phyloP scores from a whole-genome alignment of 2,888 invertebrate species.

The Monochamus alternatus region DNA sequence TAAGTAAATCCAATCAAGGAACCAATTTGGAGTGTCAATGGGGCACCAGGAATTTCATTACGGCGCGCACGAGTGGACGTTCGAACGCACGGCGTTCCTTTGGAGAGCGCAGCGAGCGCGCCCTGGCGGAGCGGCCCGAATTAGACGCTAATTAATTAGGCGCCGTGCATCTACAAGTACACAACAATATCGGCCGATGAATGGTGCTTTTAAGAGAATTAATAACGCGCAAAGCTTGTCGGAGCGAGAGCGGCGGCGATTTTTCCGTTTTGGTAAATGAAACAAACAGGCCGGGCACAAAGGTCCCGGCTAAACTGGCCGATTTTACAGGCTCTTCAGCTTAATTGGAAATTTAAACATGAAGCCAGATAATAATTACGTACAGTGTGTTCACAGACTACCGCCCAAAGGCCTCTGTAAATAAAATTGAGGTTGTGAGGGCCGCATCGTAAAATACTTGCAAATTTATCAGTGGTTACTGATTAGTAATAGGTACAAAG shows the following conservation, averaged over 20 bases:
- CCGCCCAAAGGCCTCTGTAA: no score
- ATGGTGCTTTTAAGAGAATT: background rate
- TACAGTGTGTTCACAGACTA: no score
- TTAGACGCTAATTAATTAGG: constrained; percentile 28
- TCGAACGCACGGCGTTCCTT: constrained; percentile 19
- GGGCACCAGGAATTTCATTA: constrained; percentile 48
- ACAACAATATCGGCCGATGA: constrained; percentile 5
- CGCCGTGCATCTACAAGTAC: constrained; percentile 12
- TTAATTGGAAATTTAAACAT: no score
- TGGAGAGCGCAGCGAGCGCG: constrained; percentile 5
- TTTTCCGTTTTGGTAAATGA: background rate
- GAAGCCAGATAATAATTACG: no score
- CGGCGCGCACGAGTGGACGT: constrained; percentile 34
- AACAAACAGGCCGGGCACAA: no score
- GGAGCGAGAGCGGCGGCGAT: background rate
- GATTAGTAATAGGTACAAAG: no score
- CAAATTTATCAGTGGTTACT: no score
- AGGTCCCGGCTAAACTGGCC: no score
- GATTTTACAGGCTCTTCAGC: no score
- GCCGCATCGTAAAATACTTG: no score
- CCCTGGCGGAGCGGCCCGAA: constrained; percentile 12
- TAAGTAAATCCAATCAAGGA: constrained; percentile 51
- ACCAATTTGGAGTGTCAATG: constrained; percentile 47
- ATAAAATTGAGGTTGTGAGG: no score
- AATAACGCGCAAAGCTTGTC: constrained; percentile 2